A percentile compares a stretch with the other conserved stretches of the same genome.
Evolutionary conservation across 2,113 vertebrate genomes (phyloP).

Genomic region (Ictalurus punctatus): DNA sequence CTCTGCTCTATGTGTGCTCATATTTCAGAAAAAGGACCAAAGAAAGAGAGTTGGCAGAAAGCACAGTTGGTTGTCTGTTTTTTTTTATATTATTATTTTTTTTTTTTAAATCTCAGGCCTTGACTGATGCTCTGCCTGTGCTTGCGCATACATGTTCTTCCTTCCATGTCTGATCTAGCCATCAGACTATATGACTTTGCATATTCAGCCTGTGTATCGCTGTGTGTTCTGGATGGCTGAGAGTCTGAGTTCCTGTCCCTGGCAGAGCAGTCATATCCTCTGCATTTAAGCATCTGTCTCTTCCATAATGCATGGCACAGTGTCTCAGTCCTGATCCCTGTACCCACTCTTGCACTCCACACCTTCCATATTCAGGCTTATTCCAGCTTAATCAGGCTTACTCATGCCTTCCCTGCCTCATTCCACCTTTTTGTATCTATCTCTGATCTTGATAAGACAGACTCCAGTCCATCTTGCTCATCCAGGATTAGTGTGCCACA

Average conservation of each 20-base stretch:
- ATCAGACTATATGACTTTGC: conserved; percentile 36
- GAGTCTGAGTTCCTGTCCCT: conserved; percentile 47
- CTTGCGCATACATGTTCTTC: conserved; percentile 18
- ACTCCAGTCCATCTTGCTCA: conserved; percentile 66
- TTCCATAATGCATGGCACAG: conserved; percentile 74
- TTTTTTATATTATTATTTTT: not conserved
- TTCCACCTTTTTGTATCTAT: conserved; percentile 63
- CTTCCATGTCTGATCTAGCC: conserved; percentile 25
- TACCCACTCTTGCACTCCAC: conserved; percentile 54
- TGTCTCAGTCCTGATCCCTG: conserved; percentile 70
- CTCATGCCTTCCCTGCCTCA: conserved; percentile 72
- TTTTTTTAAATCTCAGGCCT: not conserved
- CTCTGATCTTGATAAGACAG: conserved; percentile 54
- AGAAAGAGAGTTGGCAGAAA: not conserved
- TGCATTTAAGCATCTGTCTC: conserved; percentile 57
- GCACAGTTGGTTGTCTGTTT: not conserved
- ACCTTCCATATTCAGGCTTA: conserved; percentile 72
- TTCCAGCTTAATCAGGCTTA: conserved; percentile 75
- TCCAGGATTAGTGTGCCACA: conserved; percentile 55
- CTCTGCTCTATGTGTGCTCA: conserved; percentile 5
- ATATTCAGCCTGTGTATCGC: conserved; percentile 34
- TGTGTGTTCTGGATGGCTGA: conserved; percentile 37
- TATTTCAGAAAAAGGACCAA: conserved; percentile 14
- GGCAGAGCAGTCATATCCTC: conserved; percentile 46
- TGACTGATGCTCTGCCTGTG: not conserved